Evolutionary conservation across 2,113 vertebrate genomes (phyloP), one percentile per base, ranked within the genome.

Genomic region (Daphoenositta chrysoptera): DNA sequence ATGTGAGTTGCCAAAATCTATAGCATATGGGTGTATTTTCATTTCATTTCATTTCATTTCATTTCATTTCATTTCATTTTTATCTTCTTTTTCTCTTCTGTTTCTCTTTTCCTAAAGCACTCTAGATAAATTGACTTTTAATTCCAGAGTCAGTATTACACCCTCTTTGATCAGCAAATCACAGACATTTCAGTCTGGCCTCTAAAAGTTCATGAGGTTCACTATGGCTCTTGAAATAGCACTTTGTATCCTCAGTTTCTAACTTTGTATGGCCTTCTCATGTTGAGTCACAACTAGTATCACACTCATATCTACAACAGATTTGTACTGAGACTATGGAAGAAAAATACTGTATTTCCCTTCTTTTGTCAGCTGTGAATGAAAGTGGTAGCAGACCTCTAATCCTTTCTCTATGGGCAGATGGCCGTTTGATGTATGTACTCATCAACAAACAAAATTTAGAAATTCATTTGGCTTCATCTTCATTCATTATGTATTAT

Each of bases 391-490:
- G 27, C 64, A 93, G 60, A 63, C 60, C 39, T 35, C 76, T 95
- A 96, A 96, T 95, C 88, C 93, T 42, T 81, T 79, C 84, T 94
- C 13, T 66, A 14, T 12, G 68, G 92, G 76, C 95, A 95, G 96
- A 94, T 96, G 96, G 93, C 53, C 0, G 1, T 92, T 95, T 96
- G 90, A 93, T 97, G 92, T 84, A 87, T 33, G 44, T 83, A 86
- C 88, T 81, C 94, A 91, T 93, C 92, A 80, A 93, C 76, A 90
- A 94, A 94, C 64, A 90, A 90, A 83, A 93, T 78, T 89, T 86
- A 91, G 80, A 95, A 95, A 93, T 94, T 83, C 83, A 92, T 95
- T 93, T 92, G 83, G 64, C 77, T 93, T 95, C 91, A 81, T 96
- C 92, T 81, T 50, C 65, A 90, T 86, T 94, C 93, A 95, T 93